Evolutionary conservation across 1,140 invertebrate genomes (phyloP), one percentile per base, ranked within the genome.

Genomic region (Neotoxoptera formosana): DNA sequence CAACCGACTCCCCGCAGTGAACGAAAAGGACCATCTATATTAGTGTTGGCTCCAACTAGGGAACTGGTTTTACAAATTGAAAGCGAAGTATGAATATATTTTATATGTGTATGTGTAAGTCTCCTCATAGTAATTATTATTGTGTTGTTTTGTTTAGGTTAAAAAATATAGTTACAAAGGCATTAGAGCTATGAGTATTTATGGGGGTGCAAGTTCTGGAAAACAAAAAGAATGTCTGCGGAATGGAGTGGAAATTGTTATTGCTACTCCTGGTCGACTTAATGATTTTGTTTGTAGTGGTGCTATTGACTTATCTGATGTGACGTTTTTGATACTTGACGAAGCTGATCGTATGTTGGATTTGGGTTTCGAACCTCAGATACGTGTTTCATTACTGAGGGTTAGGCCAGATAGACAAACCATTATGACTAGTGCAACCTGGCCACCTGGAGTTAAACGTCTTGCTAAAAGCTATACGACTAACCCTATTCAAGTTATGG

Each of bases 11-110:
- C 97, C 0, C 95, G 97, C 14, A 94, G 96, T 11, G 94, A 98
- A 94, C 95, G 98, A 60, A 95, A 95, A 48, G 98, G 98, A 1
- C 98, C 98, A 11, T 98, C 97, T 94, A 97, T 98, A 14, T 95
- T 99, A 2, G 96, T 99, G 23, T 95, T 99, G 95, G 98, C 98
- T 7, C 98, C 98, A 6, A 99, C 98, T 0, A 96, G 98, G 95
- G 98, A 99, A 95, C 95, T 99, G 53, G 98, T 98, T 1, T 95
- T 98, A 7, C 98, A 99, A 95, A 99, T 99, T 95, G 97, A 99
- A 94, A 96, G 96, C 94, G 98, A 99, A 96, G 91, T 93, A 86
- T n/a, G 47, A 36, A 84, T n/a, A 34, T 9, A 8, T 20, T 48
- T 87, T 87, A n/a, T 34, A 87, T 20, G n/a, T 88, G 17, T 51